Evolutionary conservation across 1,140 invertebrate genomes (phyloP).

Genomic region (Penaeus japonicus): DNA sequence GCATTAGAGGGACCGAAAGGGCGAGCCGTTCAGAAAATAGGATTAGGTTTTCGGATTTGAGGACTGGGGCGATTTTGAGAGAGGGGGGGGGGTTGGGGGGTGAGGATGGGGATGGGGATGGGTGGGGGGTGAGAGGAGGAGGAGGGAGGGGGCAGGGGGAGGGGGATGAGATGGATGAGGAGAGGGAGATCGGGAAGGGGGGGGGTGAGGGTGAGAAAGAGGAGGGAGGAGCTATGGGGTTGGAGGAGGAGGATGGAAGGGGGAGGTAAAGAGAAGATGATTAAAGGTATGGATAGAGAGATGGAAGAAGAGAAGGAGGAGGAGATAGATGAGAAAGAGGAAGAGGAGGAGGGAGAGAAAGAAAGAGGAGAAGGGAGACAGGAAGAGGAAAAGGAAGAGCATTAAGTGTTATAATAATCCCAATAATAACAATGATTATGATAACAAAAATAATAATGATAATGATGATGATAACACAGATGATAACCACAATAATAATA

Average conservation of each 20-base stretch:
- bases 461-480: no score
- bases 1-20: conserved; percentile 49
- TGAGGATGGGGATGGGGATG: no score
- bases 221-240: neutral
- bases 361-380: no score
- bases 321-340: neutral
- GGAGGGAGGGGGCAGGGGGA: neutral
- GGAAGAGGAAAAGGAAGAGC: no score
- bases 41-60: conserved; percentile 26
- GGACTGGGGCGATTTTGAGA: neutral
- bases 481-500: no score
- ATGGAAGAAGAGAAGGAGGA: neutral
- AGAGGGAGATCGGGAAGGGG: neutral
- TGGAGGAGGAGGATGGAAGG: neutral
- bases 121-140: neutral
- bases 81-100: no score
- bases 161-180: no score
- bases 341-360: conserved; percentile 20
- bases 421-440: no score
- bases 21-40: conserved; percentile 43
- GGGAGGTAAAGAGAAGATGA: no score
- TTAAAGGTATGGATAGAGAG: no score
- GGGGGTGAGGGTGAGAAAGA: neutral
- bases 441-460: no score
- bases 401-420: no score